Evolutionary conservation across 1,140 invertebrate species (phyloP), one percentile per base, ranked within the genome.

Genomic region (Thaumatotibia leucotreta): DNA sequence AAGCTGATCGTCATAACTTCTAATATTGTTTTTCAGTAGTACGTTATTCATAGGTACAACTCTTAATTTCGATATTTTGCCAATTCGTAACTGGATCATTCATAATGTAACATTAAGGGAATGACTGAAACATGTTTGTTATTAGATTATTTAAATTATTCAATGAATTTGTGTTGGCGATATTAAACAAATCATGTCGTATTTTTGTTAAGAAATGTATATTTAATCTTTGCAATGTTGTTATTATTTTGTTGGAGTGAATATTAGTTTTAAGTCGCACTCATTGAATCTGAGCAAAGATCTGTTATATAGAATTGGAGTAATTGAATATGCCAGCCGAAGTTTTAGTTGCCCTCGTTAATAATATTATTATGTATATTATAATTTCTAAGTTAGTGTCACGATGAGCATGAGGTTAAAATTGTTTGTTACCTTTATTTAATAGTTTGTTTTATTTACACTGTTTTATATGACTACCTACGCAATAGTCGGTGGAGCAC

Each of bases 211-310:
- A 58, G 27, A 58, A 27, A 14, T 58, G 23, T 29, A 20, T 58
- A 24, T 24, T n/a, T n/a, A n/a, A 58, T 29, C 5, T 58, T 17
- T 29, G 65, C 24, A 31, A 39, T 67, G 54, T 72, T 66, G 39
- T 64, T 70, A 61, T 20, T 14, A 54, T 65, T 68, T 69, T 66
- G 49, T 69, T 74, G 61, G 66, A 54, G 39, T 65, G 66, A 64
- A 54, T 62, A 61, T 67, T 74, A 63, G 45, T 66, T 65, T 70
- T 65, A 70, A 68, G 24, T 68, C 5, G 70, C 72, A 74, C 65
- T 69, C 49, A 69, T 74, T 74, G 70, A 71, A 69, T 77, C 65
- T 71, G 62, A 64, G 66, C 70, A 74, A 77, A 69, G 72, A 77
- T 77, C 75, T 74, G 72, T 72, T 77, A 64, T 62, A 61, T 67